Conservation (phyloP, 2,888 invertebrate species). For the Parthenolecanium corni region DNA sequence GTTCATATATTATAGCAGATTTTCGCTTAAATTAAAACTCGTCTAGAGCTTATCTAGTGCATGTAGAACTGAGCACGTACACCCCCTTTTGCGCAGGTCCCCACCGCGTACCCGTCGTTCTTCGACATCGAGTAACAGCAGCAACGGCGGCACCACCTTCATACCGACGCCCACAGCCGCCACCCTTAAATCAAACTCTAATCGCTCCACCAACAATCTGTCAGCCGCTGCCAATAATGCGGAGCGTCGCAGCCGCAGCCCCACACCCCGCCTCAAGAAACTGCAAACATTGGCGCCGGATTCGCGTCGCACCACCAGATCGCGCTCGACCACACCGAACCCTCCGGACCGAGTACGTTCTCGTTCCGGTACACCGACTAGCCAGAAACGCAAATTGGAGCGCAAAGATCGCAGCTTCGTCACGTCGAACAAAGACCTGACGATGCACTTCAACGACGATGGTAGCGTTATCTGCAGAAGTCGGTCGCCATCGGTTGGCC, state of each 20-base stretch:
- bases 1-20: too few relatives aligned
- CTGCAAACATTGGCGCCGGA: conserved; percentile 2
- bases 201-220: conserved; percentile 32
- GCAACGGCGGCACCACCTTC: conserved; percentile 36
- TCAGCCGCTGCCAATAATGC: conserved; percentile 37
- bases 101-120: conserved; percentile 44
- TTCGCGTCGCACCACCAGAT: conserved; percentile 2
- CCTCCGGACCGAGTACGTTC: neutral
- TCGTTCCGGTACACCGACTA: conserved; percentile 23
- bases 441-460: conserved; percentile 10
- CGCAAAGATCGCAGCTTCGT: neutral
- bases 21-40: too few relatives aligned
- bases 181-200: conserved; percentile 34
- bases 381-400: neutral
- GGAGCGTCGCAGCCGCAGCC: conserved; percentile 35
- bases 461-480: conserved; percentile 13
- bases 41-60: too few relatives aligned
- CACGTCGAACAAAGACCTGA: conserved; percentile 1
- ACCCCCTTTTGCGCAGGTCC: conserved; percentile 38
- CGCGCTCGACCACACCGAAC: conserved; percentile 30
- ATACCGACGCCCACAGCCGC: conserved; percentile 34
- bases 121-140: conserved; percentile 43
- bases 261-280: conserved; percentile 35
- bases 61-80: neutral
- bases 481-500: conserved; percentile 31